Base-by-base conservation (phyloP, 2,797 vertebrate species). In the Pseudochirops corinnae region DNA sequence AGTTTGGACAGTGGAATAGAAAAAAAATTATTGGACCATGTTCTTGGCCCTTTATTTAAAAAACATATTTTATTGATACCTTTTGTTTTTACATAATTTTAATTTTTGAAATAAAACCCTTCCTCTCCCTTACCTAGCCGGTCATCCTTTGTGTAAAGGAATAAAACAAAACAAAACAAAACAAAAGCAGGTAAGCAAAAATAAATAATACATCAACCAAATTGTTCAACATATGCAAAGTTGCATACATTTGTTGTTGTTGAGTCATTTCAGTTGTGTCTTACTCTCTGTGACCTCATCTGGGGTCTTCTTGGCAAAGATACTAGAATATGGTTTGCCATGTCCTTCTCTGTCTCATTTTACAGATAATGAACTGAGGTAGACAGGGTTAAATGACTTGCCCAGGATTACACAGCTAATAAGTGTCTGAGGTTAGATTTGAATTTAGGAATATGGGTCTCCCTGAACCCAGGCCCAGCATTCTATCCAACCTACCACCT, bases 21-120 rank as follows among this genome's bases (percentile, higher is more conserved):
- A 13, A 92, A 93, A 93, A 82, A 39, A 91, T 11, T 56, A 93
- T 91, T 58, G 33, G 33, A 67, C 28, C 90, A 56, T 94, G 92
- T 53, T 82, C 26, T 93, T 94, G 12, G 4, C 52, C 94, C 56
- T 39, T 92, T 9, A 55, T 55, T 95, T 93, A n/a, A 39, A 95
- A 39, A 94, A 95, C 95, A 4, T 4, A n/a, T 39, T 46, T 87
- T 26, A 11, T 50, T 87, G 74, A 87, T 87, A 26, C 26, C 0
- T 50, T 46, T 74, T 39, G n/a, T 39, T 50, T 87, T 87, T 87
- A 87, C 24, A 87, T 87, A 87, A 26, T 50, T 11, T 82, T 82
- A 9, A 46, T 46, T 82, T 87, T 87, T 87, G 39, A 50, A 87
- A 87, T 7, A 46, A 46, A 82, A 24, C n/a, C 11, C 5, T 87